phyloP scores from a whole-genome alignment of 2,797 vertebrate species.

The Oreortyx pictus region DNA sequence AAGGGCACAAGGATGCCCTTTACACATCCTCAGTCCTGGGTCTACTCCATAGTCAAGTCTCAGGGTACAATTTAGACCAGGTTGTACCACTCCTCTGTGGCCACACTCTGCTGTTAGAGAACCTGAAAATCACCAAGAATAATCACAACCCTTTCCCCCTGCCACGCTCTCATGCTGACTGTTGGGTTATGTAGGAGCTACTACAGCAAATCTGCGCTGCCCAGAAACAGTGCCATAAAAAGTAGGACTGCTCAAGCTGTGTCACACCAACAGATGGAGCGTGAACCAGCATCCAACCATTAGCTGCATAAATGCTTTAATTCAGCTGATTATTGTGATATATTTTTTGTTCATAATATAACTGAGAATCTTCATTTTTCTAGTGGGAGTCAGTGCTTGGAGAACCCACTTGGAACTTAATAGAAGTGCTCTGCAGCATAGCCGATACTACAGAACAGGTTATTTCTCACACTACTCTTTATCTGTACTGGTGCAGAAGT shows the following conservation, averaged over 20 bases:
- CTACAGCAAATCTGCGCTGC: neutral
- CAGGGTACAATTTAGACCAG: neutral
- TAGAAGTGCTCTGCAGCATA: neutral
- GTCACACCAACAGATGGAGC: too few relatives aligned
- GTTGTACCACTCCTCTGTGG: neutral
- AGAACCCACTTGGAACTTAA: neutral
- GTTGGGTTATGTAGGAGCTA: neutral
- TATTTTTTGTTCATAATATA: neutral
- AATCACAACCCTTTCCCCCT: neutral
- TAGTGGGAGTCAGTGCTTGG: neutral
- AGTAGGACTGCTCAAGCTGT: neutral
- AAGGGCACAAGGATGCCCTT: conserved; percentile 23
- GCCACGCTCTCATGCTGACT: neutral
- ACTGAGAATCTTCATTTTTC: neutral
- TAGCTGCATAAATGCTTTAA: neutral
- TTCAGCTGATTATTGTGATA: neutral
- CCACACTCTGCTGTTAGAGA: neutral
- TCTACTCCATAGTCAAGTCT: neutral
- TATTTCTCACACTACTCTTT: neutral
- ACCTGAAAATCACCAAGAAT: neutral
- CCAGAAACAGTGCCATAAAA: neutral
- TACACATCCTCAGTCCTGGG: neutral
- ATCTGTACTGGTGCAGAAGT: neutral
- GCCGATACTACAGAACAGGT: neutral
- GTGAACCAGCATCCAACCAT: neutral